Conservation (phyloP, 2,797 vertebrate species). For the Acanthornis magna region DNA sequence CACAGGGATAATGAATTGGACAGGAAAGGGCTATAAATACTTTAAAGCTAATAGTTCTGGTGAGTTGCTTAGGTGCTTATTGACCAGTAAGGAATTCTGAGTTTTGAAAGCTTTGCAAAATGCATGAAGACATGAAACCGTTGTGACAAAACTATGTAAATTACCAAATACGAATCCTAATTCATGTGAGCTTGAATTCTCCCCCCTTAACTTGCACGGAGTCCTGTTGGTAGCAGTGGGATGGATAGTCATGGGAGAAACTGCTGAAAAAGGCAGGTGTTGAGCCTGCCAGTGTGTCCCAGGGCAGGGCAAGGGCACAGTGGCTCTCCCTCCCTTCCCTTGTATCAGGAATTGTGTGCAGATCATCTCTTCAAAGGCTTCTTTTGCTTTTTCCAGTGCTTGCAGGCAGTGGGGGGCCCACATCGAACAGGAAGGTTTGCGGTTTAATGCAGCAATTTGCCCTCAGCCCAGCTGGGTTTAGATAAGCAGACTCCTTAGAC, state of each 20-base stretch:
- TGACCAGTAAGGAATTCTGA: constrained; percentile 21
- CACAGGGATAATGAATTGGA: constrained; percentile 30
- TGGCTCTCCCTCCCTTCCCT: neutral
- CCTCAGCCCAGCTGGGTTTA: neutral
- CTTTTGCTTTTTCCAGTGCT: neutral
- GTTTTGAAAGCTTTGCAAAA: constrained; percentile 35
- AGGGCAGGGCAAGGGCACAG: neutral
- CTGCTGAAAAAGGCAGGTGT: neutral
- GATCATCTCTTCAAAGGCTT: neutral
- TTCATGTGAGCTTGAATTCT: neutral
- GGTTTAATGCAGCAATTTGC: neutral
- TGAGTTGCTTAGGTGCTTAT: neutral
- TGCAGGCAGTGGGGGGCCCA: neutral
- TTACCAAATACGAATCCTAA: neutral
- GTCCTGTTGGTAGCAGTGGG: neutral
- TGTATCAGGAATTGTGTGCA: neutral
- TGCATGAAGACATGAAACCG: neutral
- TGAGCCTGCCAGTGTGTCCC: neutral
- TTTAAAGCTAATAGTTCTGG: constrained; percentile 21
- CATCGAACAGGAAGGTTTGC: neutral
- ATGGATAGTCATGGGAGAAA: neutral
- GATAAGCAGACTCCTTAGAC: neutral
- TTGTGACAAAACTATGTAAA: neutral
- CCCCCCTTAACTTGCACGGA: neutral
- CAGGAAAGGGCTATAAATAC: constrained; percentile 41